phyloP scores from a whole-genome alignment of 2,797 vertebrate species.

The Sphenodon punctatus region DNA sequence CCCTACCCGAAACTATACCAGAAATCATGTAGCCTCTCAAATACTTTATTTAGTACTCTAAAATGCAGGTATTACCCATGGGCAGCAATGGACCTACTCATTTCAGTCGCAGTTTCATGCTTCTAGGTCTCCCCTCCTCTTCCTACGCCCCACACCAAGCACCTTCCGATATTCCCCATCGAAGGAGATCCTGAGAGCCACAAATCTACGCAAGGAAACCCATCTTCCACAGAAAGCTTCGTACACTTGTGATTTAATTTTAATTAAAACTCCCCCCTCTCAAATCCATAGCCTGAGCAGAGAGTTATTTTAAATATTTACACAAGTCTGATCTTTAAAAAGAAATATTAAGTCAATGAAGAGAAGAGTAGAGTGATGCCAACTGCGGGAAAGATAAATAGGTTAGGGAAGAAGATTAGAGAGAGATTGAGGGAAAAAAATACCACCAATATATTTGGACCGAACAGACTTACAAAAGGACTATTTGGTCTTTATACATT shows the following conservation, averaged over 20 bases:
- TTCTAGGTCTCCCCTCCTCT: neutral
- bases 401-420: neutral
- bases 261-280: neutral
- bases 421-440: neutral
- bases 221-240: neutral
- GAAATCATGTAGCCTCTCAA: no score
- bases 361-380: neutral
- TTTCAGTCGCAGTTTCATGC: no score
- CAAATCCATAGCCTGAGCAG: neutral
- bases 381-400: neutral
- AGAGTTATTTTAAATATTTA: slow-evolving; percentile 16
- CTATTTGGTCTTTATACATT: neutral
- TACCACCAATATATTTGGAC: neutral
- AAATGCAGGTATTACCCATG: no score
- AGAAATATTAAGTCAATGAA: neutral
- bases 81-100: no score
- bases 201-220: neutral
- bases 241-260: neutral
- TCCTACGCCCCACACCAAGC: no score
- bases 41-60: no score
- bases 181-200: neutral
- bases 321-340: neutral
- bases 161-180: neutral
- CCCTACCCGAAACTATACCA: no score
- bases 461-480: neutral